phyloP scores from a whole-genome alignment of 1,140 invertebrate genomes.

The Papilio aristodemus region DNA sequence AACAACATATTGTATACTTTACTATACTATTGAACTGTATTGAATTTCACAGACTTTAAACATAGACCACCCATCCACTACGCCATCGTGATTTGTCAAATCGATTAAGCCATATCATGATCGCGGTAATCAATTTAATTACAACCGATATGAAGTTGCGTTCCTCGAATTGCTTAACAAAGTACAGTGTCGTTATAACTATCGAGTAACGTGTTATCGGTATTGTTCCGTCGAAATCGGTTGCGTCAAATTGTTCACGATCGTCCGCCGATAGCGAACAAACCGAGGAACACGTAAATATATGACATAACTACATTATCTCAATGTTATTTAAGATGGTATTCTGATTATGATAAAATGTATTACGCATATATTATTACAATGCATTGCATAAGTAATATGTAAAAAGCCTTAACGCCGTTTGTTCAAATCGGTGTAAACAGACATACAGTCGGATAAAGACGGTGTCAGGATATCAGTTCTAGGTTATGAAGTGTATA shows the following conservation, averaged over 20 bases:
- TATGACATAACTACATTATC: conserved; percentile 21
- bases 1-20: too few species aligned
- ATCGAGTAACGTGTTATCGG: conserved; percentile 11
- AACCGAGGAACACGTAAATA: conserved; percentile 22
- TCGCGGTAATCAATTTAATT: conserved; percentile 10
- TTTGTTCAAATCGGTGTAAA: too few species aligned
- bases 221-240: conserved; percentile 9
- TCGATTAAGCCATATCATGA: neutral
- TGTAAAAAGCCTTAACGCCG: too few species aligned
- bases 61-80: neutral
- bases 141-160: neutral
- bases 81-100: conserved; percentile 1
- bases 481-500: too few species aligned
- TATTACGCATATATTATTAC: neutral
- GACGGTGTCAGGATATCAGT: too few species aligned
- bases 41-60: too few species aligned
- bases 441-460: too few species aligned
- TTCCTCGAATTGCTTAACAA: conserved; percentile 10
- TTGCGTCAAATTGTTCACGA: conserved; percentile 26
- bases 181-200: conserved; percentile 3
- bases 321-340: neutral
- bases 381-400: neutral
- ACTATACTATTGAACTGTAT: too few species aligned
- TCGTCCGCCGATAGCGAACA: conserved; percentile 12
- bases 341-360: conserved; percentile 8